phyloP scores from a whole-genome alignment of 1,140 invertebrate genomes.

The Brachionus rotundiformis region DNA sequence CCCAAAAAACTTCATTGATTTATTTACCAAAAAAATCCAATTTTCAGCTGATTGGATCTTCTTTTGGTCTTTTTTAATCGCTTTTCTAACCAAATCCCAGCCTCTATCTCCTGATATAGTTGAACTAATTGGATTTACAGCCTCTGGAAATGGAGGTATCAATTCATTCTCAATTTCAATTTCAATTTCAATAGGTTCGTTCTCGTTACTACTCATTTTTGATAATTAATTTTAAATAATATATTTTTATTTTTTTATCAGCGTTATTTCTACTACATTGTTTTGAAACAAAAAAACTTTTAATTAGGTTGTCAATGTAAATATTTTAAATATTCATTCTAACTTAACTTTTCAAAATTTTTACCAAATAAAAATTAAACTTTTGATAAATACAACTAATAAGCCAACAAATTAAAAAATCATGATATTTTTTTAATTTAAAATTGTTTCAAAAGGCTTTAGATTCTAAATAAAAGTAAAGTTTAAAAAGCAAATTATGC shows the following conservation, averaged over 20 bases:
- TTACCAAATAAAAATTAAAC: background rate
- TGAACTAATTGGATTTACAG: background rate
- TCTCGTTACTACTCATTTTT: background rate
- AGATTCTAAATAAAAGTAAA: conserved; percentile 4
- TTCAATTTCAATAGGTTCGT: background rate
- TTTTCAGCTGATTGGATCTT: background rate
- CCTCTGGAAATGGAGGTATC: background rate
- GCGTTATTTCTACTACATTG: background rate
- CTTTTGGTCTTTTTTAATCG: background rate
- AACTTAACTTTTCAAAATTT: conserved; percentile 39
- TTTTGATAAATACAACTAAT: no score
- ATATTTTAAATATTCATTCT: background rate
- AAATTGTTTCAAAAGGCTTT: background rate
- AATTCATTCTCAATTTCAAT: background rate
- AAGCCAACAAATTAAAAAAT: no score
- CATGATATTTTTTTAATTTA: background rate
- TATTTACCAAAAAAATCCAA: background rate
- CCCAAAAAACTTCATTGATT: background rate
- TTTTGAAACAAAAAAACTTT: background rate
- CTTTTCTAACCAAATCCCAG: background rate
- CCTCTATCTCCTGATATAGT: background rate
- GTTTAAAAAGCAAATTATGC: background rate
- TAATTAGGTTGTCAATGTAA: conserved; percentile 2
- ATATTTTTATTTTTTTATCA: background rate
- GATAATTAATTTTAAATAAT: background rate